Conservation (phyloP, 30 jellyfish, hydroid and myxozoan species). For the Turritopsis rubra region DNA sequence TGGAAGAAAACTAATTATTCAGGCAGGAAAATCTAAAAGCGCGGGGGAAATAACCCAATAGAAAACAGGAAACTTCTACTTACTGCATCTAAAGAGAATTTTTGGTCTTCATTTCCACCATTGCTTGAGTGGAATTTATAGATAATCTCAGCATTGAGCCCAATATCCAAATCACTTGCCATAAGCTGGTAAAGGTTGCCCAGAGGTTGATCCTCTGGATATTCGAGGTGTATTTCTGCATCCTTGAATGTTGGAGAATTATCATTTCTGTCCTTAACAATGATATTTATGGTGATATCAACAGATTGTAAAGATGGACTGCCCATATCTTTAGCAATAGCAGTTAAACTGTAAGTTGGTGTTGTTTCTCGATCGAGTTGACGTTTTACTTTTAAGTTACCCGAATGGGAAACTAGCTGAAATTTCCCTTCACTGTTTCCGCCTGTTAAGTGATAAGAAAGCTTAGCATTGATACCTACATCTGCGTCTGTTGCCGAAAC, state of each 20-base stretch:
- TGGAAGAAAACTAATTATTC: neutral
- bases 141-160: slow-evolving; percentile 34
- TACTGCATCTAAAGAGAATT: neutral
- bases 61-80: neutral
- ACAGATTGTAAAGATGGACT: slow-evolving; percentile 64
- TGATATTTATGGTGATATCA: slow-evolving; percentile 39
- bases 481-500: slow-evolving; percentile 44
- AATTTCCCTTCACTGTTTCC: slow-evolving; percentile 24
- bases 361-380: slow-evolving; percentile 79
- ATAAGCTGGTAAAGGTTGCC: slow-evolving; percentile 13
- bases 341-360: slow-evolving; percentile 50
- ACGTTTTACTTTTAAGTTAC: slow-evolving; percentile 20
- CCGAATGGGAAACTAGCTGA: slow-evolving; percentile 1
- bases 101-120: neutral
- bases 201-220: slow-evolving; percentile 8
- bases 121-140: slow-evolving; percentile 10
- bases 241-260: slow-evolving; percentile 51
- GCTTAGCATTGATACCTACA: slow-evolving; percentile 24
- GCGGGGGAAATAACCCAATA: neutral
- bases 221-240: slow-evolving; percentile 1
- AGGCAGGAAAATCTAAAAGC: neutral
- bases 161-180: slow-evolving; percentile 54
- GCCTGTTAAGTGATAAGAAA: neutral
- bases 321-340: slow-evolving; percentile 76
- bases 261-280: slow-evolving; percentile 60